These are phyloP conservation scores for Brassicogethes aeneus DNA, from an alignment of 2,888 invertebrate genomes.

Conservation along the genomic window DNA sequence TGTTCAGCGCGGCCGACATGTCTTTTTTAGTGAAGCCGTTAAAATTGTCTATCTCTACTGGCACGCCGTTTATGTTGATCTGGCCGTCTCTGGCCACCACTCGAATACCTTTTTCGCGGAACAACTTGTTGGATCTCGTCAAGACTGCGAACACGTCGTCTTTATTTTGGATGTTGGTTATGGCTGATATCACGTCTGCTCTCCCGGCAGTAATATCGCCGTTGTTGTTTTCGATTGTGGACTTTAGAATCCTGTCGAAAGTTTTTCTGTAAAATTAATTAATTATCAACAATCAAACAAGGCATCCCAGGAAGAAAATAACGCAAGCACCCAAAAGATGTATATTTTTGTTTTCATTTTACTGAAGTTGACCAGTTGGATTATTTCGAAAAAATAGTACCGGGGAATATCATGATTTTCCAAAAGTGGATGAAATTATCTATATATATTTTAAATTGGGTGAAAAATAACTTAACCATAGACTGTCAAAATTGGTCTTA, in stretches of 20 bases:
- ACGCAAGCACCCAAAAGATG: no score
- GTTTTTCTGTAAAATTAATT: constrained; percentile 47
- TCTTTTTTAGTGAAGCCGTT: constrained; percentile 21
- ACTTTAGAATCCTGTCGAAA: constrained; percentile 49
- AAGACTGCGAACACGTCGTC: constrained; percentile 50
- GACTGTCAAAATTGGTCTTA: no score
- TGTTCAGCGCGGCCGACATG: constrained; percentile 19
- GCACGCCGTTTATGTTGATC: constrained; percentile 28
- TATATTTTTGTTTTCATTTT: no score
- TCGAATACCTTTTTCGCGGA: constrained; percentile 43
- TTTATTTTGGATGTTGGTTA: constrained; percentile 45
- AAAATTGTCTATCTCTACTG: constrained; percentile 28
- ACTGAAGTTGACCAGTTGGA: no score
- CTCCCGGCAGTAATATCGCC: constrained; percentile 41
- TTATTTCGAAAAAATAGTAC: no score
- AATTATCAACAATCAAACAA: no score
- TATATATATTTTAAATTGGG: no score
- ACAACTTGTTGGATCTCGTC: constrained; percentile 45
- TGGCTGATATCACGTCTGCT: constrained; percentile 48
- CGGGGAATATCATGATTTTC: no score
- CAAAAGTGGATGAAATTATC: no score
- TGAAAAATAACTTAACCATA: no score
- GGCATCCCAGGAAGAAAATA: no score
- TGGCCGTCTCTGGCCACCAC: constrained; percentile 26
- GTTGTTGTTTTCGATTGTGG: constrained; percentile 42